These are phyloP conservation scores for Amphiura filiformis DNA, from an alignment of 35 echinoderm and acorn worm genomes.

Conservation along the genomic window DNA sequence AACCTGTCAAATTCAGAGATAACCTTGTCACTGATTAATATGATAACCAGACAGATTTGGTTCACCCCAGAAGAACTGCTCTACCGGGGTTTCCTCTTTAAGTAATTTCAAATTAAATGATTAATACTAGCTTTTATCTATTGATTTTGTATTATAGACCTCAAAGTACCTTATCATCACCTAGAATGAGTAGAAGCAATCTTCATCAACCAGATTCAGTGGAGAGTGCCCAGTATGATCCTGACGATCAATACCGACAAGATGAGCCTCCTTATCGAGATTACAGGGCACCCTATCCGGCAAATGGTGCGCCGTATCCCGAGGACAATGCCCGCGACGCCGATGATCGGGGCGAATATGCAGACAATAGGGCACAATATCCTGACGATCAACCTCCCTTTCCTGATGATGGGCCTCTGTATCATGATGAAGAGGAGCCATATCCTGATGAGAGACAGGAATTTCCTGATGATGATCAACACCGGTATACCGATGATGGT, in stretches of 20 bases:
- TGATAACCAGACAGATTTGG: no score
- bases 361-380: not conserved
- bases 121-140: no score
- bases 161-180: conserved; percentile 81
- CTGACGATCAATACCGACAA: not conserved
- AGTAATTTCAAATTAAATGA: no score
- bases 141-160: no score
- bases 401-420: not conserved
- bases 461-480: not conserved
- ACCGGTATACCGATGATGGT: no score
- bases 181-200: conserved; percentile 58
- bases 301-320: no score
- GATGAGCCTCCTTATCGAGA: not conserved
- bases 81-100: no score
- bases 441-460: not conserved
- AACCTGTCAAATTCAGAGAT: no score
- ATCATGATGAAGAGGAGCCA: not conserved
- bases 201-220: conserved; percentile 1
- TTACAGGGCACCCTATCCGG: no score
- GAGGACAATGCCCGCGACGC: not conserved
- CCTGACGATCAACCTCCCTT: not conserved
- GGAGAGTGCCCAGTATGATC: conserved; percentile 27
- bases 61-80: no score
- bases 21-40: no score
- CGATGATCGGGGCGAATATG: not conserved